phyloP scores from a whole-genome alignment of 1,140 invertebrate genomes.

The Gonioctena quinquepunctata region DNA sequence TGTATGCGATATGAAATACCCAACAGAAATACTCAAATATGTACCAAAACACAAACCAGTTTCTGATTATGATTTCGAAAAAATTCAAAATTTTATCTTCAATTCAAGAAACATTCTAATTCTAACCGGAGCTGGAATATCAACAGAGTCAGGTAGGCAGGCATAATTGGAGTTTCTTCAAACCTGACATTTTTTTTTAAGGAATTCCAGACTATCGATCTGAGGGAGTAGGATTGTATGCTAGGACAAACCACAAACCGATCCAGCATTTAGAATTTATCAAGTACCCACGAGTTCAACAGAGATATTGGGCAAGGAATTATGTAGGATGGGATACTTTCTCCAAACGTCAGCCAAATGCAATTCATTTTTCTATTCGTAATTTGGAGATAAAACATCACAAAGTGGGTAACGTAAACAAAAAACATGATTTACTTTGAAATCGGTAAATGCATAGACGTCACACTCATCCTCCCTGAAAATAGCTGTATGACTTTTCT shows the following conservation, averaged over 20 bases:
- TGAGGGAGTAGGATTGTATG: slow-evolving; percentile 89
- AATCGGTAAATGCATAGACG: too few relatives aligned
- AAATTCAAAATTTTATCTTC: slow-evolving; percentile 68
- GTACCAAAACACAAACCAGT: slow-evolving; percentile 75
- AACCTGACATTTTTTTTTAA: slow-evolving; percentile 53
- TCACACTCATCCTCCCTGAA: too few relatives aligned
- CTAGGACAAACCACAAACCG: slow-evolving; percentile 79
- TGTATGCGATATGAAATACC: slow-evolving; percentile 4
- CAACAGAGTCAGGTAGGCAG: slow-evolving; percentile 80
- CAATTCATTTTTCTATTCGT: slow-evolving; percentile 65
- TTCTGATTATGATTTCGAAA: slow-evolving; percentile 63
- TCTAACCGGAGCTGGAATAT: slow-evolving; percentile 92
- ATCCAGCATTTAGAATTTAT: slow-evolving; percentile 87
- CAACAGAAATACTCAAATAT: slow-evolving; percentile 54
- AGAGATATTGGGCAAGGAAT: slow-evolving; percentile 95
- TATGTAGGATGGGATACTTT: slow-evolving; percentile 89
- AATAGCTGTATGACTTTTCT: too few relatives aligned
- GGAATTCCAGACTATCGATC: slow-evolving; percentile 96
- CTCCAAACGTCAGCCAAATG: slow-evolving; percentile 70
- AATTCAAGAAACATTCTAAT: slow-evolving; percentile 68
- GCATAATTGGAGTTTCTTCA: not conserved
- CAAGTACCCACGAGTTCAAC: slow-evolving; percentile 67
- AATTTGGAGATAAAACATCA: slow-evolving; percentile 64
- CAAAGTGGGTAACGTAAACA: not conserved
- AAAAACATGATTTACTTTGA: too few relatives aligned